Conservation (phyloP, 2,797 vertebrate genomes). For the Arremon aurantiirostris region DNA sequence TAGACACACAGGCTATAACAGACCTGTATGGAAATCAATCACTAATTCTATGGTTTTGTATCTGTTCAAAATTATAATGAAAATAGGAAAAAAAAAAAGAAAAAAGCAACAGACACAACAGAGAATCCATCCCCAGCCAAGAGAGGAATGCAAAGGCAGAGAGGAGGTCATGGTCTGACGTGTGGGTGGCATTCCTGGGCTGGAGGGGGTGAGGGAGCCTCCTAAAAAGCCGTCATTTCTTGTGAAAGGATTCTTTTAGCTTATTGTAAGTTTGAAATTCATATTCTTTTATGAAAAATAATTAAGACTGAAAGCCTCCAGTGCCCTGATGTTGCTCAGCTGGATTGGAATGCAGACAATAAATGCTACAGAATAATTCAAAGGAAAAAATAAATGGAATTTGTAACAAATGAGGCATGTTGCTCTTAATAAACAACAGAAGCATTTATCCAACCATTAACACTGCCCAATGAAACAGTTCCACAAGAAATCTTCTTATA, state of each 20-base stretch:
- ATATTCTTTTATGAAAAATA: slow-evolving; percentile 1
- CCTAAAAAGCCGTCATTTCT: neutral
- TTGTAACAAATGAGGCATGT: neutral
- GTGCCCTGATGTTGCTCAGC: neutral
- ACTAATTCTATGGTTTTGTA: neutral
- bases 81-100: neutral
- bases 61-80: neutral
- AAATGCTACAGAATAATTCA: neutral
- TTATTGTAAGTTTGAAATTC: neutral
- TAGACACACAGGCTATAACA: neutral
- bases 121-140: slow-evolving; percentile 3
- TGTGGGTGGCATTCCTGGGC: slow-evolving; percentile 20
- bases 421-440: slow-evolving; percentile 20
- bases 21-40: neutral
- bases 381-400: neutral
- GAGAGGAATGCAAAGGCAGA: slow-evolving; percentile 43
- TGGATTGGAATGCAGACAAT: neutral
- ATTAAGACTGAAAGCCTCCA: neutral
- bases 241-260: slow-evolving; percentile 4
- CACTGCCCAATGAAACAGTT: neutral
- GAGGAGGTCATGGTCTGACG: neutral
- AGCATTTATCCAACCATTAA: neutral
- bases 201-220: neutral
- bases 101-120: neutral
- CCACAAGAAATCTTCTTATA: neutral